These are phyloP conservation scores for Scaptomyza graminum DNA, from an alignment of 1,140 invertebrate genomes.

Conservation along the genomic window DNA sequence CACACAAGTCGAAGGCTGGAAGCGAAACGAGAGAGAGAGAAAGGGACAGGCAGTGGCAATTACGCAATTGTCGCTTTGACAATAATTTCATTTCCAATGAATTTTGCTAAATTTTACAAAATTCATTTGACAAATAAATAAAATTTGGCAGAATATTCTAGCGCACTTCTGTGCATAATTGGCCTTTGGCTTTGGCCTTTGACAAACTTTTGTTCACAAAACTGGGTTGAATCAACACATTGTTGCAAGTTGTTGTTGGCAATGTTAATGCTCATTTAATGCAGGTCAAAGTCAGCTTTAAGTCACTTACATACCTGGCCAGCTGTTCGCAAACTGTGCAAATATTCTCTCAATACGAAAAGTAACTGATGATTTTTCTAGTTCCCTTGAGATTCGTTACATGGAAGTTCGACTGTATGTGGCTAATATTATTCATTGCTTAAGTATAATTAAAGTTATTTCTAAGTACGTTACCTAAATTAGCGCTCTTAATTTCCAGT, in stretches of 20 bases:
- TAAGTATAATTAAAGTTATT: not conserved
- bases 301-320: slow-evolving; percentile 14
- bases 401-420: no score
- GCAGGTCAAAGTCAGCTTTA: slow-evolving; percentile 36
- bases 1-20: not conserved
- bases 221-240: slow-evolving; percentile 23
- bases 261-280: slow-evolving; percentile 9
- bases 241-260: not conserved
- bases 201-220: not conserved
- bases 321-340: slow-evolving; percentile 30
- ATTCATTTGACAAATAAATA: slow-evolving; percentile 13
- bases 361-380: no score
- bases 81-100: slow-evolving; percentile 33
- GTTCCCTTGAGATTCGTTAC: no score
- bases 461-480: slow-evolving; percentile 2
- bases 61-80: slow-evolving; percentile 8
- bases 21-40: not conserved
- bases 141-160: slow-evolving; percentile 17
- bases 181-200: slow-evolving; percentile 6
- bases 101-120: slow-evolving; percentile 17
- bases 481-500: not conserved
- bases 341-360: slow-evolving; percentile 5
- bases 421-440: no score
- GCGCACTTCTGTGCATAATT: slow-evolving; percentile 29
- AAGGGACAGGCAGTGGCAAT: slow-evolving; percentile 5